Conservation (phyloP, 2,888 invertebrate genomes). For the Protula sp. region DNA sequence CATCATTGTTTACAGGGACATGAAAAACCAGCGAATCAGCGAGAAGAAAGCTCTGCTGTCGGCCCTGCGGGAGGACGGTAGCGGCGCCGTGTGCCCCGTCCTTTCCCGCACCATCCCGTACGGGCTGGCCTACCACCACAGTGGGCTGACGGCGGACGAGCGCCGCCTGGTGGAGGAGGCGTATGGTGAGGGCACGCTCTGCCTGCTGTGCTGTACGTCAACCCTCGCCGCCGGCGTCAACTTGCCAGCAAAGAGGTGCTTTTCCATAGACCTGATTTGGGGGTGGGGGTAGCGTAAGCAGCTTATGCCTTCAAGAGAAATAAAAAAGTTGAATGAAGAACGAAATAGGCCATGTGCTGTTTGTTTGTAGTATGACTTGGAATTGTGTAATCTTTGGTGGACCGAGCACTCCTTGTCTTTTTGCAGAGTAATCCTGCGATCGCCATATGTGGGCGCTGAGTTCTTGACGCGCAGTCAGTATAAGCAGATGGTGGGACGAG, state of each 20-base stretch:
- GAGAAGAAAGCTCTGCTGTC: constrained; percentile 60
- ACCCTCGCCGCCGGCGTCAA: constrained; percentile 98
- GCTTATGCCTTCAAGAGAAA: no score
- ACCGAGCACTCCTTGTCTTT: no score
- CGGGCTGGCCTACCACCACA: constrained; percentile 90
- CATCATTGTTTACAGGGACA: no score
- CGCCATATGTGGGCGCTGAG: constrained; percentile 73
- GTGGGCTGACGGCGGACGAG: constrained; percentile 79
- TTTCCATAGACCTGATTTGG: background rate
- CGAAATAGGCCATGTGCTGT: no score
- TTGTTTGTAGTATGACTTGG: no score
- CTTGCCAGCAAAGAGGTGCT: constrained; percentile 75
- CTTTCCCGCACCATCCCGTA: constrained; percentile 66
- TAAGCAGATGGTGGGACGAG: constrained; percentile 93
- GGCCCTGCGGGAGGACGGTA: constrained; percentile 64
- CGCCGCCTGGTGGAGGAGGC: constrained; percentile 71
- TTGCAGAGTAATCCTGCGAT: constrained; percentile 67
- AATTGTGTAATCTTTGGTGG: no score
- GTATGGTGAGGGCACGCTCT: constrained; percentile 75
- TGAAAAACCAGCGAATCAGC: no score
- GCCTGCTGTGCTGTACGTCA: constrained; percentile 88
- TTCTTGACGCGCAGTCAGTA: constrained; percentile 74
- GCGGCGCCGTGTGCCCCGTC: constrained; percentile 63
- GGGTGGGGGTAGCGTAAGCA: background rate
- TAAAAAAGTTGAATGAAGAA: no score